These are phyloP conservation scores for Otis tarda DNA, from an alignment of 2,113 vertebrate species.

Conservation along the genomic window DNA sequence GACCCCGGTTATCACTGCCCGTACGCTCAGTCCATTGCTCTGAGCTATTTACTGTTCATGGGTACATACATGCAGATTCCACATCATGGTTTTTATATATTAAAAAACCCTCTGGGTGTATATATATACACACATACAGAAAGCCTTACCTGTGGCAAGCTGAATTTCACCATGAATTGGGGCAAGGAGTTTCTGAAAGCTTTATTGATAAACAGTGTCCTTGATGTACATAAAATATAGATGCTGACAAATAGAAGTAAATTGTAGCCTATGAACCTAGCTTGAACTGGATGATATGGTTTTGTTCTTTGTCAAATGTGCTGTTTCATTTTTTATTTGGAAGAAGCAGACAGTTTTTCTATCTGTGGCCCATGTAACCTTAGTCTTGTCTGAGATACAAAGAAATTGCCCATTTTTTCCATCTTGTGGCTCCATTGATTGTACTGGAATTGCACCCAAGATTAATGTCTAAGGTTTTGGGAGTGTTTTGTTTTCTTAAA, in stretches of 20 bases:
- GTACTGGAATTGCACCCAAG: neutral
- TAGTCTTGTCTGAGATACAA: neutral
- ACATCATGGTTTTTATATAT: neutral
- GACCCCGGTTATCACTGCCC: neutral
- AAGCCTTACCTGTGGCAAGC: neutral
- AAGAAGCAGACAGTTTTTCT: neutral
- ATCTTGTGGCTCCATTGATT: neutral
- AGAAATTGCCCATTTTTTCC: neutral
- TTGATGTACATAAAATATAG: neutral
- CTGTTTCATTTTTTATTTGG: neutral
- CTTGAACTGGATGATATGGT: neutral
- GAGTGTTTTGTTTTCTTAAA: constrained; percentile 6
- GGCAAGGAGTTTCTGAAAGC: neutral
- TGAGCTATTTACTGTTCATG: neutral
- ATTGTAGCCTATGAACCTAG: neutral
- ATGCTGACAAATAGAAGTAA: neutral
- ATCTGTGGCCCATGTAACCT: neutral
- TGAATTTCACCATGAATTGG: neutral
- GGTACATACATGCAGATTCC: neutral
- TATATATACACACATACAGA: accelerated
- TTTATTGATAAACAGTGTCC: neutral
- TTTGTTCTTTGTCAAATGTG: neutral
- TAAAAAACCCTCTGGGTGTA: neutral
- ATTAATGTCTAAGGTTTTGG: neutral
- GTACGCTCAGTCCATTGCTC: neutral